Percentiles rank a stretch among this genome's conserved stretches.
phyloP scores from a whole-genome alignment of 2,797 vertebrate species.

The Lacerta viridis region DNA sequence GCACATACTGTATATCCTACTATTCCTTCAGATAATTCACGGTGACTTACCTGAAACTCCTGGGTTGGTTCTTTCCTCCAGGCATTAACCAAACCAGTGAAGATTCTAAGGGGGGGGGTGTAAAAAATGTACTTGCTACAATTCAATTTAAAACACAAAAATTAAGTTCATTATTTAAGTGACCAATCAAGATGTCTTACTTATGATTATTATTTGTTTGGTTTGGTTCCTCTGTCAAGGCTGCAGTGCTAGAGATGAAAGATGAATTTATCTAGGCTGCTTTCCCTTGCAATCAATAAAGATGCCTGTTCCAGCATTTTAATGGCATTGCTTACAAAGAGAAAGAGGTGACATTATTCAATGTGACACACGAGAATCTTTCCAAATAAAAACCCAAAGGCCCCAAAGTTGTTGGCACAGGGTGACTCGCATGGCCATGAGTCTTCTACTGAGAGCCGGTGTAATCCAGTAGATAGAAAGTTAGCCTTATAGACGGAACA shows the following conservation, averaged over 20 bases:
- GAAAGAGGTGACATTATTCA: conserved; percentile 16
- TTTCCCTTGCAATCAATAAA: conserved; percentile 39
- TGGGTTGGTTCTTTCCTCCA: not conserved
- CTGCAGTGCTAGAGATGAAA: conserved; percentile 35
- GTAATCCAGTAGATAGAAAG: not conserved
- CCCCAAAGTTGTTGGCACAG: not conserved
- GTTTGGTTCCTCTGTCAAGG: conserved; percentile 3
- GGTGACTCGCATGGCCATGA: not conserved
- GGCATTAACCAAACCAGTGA: not conserved
- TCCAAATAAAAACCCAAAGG: not conserved
- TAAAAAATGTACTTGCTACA: not conserved
- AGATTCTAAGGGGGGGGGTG: not conserved
- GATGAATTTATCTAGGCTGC: conserved; percentile 2
- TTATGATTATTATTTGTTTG: not conserved
- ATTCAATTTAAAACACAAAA: not conserved
- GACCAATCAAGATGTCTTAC: not conserved
- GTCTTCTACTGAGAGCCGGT: not conserved
- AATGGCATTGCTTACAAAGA: conserved; percentile 16
- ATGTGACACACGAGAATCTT: conserved; percentile 3
- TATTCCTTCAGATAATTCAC: not conserved
- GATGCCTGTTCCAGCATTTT: not conserved
- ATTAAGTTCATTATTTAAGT: not conserved
- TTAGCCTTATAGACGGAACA: not conserved
- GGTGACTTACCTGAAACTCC: not conserved
- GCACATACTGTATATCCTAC: not conserved